These are phyloP conservation scores for Bufo bufo DNA, from an alignment of 2,113 vertebrate genomes.

Conservation along the genomic window DNA sequence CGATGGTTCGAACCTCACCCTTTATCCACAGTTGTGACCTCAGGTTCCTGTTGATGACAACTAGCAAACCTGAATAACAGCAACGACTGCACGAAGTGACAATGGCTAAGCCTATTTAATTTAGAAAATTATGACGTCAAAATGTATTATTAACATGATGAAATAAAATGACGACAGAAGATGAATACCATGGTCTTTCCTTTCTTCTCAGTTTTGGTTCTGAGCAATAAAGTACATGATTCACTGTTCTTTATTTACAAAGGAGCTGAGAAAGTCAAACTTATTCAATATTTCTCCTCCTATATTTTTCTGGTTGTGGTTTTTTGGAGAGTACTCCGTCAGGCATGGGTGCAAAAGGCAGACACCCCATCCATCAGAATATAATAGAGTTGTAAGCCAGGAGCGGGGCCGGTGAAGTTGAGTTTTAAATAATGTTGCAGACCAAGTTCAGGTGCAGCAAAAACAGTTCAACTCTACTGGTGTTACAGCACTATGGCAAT, in stretches of 20 bases:
- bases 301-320: too few species aligned
- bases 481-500: too few species aligned
- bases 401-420: too few species aligned
- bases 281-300: not conserved
- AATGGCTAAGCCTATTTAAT: not conserved
- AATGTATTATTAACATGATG: constrained; percentile 3
- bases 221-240: not conserved
- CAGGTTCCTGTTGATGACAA: not conserved
- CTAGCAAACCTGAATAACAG: not conserved
- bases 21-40: constrained; percentile 36
- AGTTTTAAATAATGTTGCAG: too few species aligned
- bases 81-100: constrained; percentile 5
- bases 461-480: too few species aligned
- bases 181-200: not conserved
- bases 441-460: too few species aligned
- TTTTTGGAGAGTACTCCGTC: not conserved
- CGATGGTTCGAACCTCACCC: not conserved
- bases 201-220: not conserved
- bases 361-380: too few species aligned
- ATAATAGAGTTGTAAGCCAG: too few species aligned
- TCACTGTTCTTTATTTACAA: not conserved
- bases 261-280: not conserved
- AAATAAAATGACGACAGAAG: not conserved
- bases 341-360: too few species aligned
- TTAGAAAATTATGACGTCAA: not conserved